Percentiles rank a stretch among this genome's conserved stretches.
phyloP scores from a whole-genome alignment of 2,888 invertebrate species.

The Dolichopus griseipennis region DNA sequence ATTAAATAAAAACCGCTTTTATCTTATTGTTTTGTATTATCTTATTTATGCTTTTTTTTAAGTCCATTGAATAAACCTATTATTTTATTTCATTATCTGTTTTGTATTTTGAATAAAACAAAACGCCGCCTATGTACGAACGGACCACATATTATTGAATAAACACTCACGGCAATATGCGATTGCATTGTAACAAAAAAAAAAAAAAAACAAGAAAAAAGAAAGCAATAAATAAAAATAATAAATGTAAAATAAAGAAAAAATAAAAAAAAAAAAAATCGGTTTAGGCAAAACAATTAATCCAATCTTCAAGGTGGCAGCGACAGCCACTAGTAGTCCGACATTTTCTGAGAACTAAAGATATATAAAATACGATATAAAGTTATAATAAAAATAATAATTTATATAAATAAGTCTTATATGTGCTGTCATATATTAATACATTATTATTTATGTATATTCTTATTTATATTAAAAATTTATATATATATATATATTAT shows the following conservation, averaged over 20 bases:
- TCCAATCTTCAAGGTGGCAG: not conserved
- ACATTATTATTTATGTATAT: not conserved
- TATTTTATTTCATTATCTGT: not conserved
- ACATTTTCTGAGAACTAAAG: not conserved
- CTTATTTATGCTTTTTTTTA: not conserved
- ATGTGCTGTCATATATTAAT: not conserved
- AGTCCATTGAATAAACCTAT: not conserved
- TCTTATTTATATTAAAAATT: not conserved
- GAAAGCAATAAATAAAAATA: not conserved
- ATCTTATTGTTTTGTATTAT: not conserved
- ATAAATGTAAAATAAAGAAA: not conserved
- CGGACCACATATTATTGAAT: slow-evolving; percentile 2
- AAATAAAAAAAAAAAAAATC: not conserved
- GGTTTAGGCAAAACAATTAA: slow-evolving; percentile 1
- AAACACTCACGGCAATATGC: slow-evolving; percentile 1
- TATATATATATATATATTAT: not conserved
- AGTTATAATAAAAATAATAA: not conserved
- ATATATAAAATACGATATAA: not conserved
- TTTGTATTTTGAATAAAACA: no score
- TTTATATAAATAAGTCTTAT: not conserved
- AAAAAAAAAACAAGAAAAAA: not conserved
- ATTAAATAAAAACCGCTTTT: not conserved
- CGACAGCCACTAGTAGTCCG: not conserved
- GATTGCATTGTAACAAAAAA: not conserved
- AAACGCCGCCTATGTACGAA: not conserved